Evolutionary conservation across 2,888 invertebrate genomes (phyloP), one percentile per base, ranked within the genome.

Genomic region (Mimumesa dahlbomi): DNA sequence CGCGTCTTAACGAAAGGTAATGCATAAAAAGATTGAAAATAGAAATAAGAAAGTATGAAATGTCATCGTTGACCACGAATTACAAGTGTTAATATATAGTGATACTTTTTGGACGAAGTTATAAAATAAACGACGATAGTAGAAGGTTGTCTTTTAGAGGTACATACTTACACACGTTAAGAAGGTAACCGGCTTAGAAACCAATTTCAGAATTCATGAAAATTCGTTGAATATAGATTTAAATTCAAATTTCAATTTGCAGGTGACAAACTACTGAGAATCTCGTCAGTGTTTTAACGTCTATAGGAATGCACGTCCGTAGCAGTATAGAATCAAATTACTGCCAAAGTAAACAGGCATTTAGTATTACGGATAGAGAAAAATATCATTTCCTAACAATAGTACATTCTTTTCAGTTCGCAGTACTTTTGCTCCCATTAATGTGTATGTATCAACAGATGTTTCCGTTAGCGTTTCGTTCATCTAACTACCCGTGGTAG

Each of bases 71-170:
- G 77, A 79, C 64, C 77, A 71, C 70, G 74, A 75, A 63, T 66
- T 69, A 71, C 71, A 79, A 64, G 54, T 76, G 70, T 75, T 73
- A 67, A 31, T 56, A 46, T 46, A 61, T 75, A 59, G 56, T 80
- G 73, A 71, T 71, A 70, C 58, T 80, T 80, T 82, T 82, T 82
- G 82, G 81, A 77, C 71, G 49, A 59, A 75, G 70, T 59, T 79
- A 68, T 74, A 72, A 75, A 75, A 72, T 42, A 70, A 49, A 63
- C 45, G 54, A 74, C 53, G 70, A 71, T 66, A 79, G 48, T 40
- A 70, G 66, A 79, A 75, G 70, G 67, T 70, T 63, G 42, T 70
- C 73, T 64, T n/a, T n/a, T n/a, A n/a, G n/a, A n/a, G n/a, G n/a
- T n/a, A n/a, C n/a, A n/a, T n/a, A n/a, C n/a, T n/a, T n/a, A n/a